Evolutionary conservation across 2,888 invertebrate genomes (phyloP).

Genomic region (Spicauda simplicius): DNA sequence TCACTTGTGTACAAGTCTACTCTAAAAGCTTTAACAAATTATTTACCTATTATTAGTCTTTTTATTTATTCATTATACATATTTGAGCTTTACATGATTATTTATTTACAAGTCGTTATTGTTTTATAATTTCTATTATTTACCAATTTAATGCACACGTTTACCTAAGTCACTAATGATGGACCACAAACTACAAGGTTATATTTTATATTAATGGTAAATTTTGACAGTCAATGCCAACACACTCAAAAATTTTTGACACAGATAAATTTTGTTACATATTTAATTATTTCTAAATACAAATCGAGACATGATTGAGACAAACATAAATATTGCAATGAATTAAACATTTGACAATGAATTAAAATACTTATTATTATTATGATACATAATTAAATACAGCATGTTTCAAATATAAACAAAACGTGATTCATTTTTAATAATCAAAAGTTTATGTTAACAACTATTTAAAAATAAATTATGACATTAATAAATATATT

Average conservation of each 20-base stretch:
- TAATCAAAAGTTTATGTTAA: too few relatives aligned
- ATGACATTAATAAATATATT: not conserved
- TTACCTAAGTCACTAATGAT: constrained; percentile 79
- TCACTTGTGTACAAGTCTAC: constrained; percentile 69
- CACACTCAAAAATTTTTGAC: not conserved
- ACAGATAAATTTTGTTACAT: not conserved
- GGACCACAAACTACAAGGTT: constrained; percentile 76
- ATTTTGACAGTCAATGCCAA: constrained; percentile 15
- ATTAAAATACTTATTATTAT: too few relatives aligned
- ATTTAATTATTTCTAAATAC: too few relatives aligned
- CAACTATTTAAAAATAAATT: too few relatives aligned
- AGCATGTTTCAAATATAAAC: too few relatives aligned
- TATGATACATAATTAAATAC: too few relatives aligned
- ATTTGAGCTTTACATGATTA: constrained; percentile 80
- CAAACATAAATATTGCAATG: too few relatives aligned
- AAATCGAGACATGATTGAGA: too few relatives aligned
- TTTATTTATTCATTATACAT: constrained; percentile 70
- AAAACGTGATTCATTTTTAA: too few relatives aligned
- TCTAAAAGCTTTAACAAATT: constrained; percentile 75
- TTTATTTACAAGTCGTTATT: constrained; percentile 70
- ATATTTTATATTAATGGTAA: constrained; percentile 6
- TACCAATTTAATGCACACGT: constrained; percentile 77
- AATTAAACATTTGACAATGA: too few relatives aligned
- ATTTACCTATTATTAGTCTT: constrained; percentile 70
- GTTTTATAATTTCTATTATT: constrained; percentile 64